These are phyloP conservation scores for Troides oblongomaculatus DNA, from an alignment of 2,888 invertebrate species.

Conservation along the genomic window DNA sequence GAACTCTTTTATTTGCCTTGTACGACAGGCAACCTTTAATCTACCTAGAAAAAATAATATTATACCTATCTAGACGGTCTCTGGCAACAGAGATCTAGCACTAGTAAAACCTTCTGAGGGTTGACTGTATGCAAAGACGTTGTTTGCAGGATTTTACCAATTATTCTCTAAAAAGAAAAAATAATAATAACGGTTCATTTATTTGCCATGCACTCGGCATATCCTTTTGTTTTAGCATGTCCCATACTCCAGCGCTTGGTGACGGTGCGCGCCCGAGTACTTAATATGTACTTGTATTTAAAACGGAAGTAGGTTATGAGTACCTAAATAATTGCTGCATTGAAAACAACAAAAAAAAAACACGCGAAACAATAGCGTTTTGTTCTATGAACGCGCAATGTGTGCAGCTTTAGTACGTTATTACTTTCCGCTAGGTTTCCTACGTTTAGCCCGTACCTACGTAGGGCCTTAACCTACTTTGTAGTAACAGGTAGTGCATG, in stretches of 20 bases:
- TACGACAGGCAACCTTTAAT: no score
- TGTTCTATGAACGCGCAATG: constrained; percentile 23
- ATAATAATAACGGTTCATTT: not conserved
- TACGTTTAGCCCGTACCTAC: not conserved
- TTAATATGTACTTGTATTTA: constrained; percentile 13
- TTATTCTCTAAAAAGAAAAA: not conserved
- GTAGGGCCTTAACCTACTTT: constrained; percentile 1
- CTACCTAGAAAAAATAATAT: no score
- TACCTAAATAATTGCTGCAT: constrained; percentile 27
- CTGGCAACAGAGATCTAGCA: no score
- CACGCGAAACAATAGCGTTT: constrained; percentile 20
- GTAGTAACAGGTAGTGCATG: no score
- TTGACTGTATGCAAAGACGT: no score
- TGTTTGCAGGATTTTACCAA: no score
- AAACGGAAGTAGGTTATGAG: constrained; percentile 28
- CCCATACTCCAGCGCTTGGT: not conserved
- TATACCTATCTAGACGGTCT: no score
- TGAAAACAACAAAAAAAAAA: constrained; percentile 13
- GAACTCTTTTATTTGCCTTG: no score
- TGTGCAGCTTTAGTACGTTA: constrained; percentile 9
- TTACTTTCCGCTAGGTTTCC: constrained; percentile 19
- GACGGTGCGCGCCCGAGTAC: constrained; percentile 4
- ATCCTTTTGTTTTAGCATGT: constrained; percentile 1
- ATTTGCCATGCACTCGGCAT: not conserved
- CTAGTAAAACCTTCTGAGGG: no score